phyloP scores from a whole-genome alignment of 2,113 vertebrate species.

The Mungos mungo region DNA sequence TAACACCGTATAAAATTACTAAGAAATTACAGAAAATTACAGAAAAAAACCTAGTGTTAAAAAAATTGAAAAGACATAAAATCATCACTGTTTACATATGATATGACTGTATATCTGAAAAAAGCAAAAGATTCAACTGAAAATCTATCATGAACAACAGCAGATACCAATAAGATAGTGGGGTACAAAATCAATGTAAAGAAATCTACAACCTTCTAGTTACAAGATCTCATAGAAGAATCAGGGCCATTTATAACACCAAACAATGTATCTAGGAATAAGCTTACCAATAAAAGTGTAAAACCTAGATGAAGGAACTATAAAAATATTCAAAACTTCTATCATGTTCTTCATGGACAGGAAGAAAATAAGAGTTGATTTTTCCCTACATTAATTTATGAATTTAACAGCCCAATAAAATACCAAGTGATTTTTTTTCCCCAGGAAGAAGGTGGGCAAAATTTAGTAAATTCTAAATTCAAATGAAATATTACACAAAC shows the following conservation, averaged over 20 bases:
- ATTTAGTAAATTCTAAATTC: neutral
- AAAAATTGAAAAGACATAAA: neutral
- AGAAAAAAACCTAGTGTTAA: neutral
- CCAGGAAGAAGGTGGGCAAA: neutral
- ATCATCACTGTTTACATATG: neutral
- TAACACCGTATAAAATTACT: neutral
- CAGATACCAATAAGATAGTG: neutral
- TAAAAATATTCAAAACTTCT: neutral
- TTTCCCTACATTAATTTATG: neutral
- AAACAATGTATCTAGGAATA: neutral
- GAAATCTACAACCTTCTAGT: neutral
- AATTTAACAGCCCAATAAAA: neutral
- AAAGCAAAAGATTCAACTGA: neutral
- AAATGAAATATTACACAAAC: neutral
- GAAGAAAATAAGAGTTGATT: neutral
- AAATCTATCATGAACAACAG: neutral
- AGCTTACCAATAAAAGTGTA: neutral
- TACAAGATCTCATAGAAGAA: neutral
- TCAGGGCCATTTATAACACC: neutral
- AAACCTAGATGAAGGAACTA: neutral
- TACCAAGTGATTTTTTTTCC: neutral
- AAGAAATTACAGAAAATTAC: neutral
- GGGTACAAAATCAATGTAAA: neutral
- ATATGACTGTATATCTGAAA: neutral
- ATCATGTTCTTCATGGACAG: neutral